Conservation (phyloP, 2,113 vertebrate genomes). For the Dolichallabes microphthalmus region DNA sequence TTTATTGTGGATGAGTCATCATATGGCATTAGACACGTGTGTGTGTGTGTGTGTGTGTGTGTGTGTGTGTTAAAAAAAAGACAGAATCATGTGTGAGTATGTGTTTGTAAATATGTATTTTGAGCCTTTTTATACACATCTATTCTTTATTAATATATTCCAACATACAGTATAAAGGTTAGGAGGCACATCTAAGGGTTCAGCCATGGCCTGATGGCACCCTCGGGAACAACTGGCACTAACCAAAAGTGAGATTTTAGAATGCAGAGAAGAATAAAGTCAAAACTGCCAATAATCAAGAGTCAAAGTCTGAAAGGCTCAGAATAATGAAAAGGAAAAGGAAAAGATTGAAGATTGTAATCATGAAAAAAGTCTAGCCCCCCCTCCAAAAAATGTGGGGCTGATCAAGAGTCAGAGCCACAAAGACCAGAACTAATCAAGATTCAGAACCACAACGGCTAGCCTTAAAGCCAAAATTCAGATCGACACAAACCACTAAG, state of each 20-base stretch:
- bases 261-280: not conserved
- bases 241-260: not conserved
- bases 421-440: not conserved
- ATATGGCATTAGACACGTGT: not conserved
- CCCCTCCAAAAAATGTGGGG: not conserved
- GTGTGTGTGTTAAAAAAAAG: not conserved
- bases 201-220: not conserved
- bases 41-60: not conserved
- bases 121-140: not conserved
- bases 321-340: not conserved
- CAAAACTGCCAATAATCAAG: not conserved
- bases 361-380: not conserved
- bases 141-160: not conserved
- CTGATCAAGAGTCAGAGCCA: not conserved
- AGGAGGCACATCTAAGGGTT: not conserved
- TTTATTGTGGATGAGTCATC: slow-evolving; percentile 14
- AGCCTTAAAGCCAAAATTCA: not conserved
- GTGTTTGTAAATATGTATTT: not conserved
- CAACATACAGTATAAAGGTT: not conserved
- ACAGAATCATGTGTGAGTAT: not conserved
- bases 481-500: too few relatives aligned
- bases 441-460: not conserved
- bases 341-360: not conserved
- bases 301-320: not conserved
- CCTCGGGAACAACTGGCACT: not conserved